Percentiles rank a stretch among this genome's conserved stretches.
Evolutionary conservation across 2,888 invertebrate genomes (phyloP).

Genomic region (Eudemis profundana): DNA sequence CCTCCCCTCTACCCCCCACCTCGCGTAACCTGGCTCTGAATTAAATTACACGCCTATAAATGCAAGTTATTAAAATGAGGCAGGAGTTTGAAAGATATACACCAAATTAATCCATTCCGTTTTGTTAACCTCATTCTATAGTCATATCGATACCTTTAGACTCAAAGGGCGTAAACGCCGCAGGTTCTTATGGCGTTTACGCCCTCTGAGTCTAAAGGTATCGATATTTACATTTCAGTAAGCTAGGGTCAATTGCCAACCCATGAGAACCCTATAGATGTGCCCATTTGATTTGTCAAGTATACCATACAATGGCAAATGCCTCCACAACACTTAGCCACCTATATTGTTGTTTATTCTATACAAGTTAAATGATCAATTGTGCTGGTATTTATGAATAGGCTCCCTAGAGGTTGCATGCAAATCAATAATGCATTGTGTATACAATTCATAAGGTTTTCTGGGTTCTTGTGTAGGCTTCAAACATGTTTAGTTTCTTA

Average conservation of each 20-base stretch:
- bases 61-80: no score
- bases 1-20: no score
- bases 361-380: constrained; percentile 33
- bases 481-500: neutral
- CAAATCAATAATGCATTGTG: constrained; percentile 39
- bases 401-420: constrained; percentile 39
- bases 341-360: constrained; percentile 18
- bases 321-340: constrained; percentile 5
- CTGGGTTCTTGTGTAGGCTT: neutral
- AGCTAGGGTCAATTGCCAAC: neutral
- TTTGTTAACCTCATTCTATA: no score
- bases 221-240: no score
- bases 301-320: neutral
- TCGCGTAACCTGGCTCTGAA: no score
- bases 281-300: constrained; percentile 8
- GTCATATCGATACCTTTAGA: no score
- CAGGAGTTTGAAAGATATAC: no score
- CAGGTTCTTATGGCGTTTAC: no score
- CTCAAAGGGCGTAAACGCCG: no score
- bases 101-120: no score
- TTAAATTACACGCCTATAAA: no score
- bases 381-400: constrained; percentile 40
- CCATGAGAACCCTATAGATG: neutral
- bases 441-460: constrained; percentile 21
- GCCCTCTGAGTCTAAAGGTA: no score